Evolutionary conservation across 2,797 vertebrate genomes (phyloP), one percentile per base, ranked within the genome.

Genomic region (Gorsachius magnificus): DNA sequence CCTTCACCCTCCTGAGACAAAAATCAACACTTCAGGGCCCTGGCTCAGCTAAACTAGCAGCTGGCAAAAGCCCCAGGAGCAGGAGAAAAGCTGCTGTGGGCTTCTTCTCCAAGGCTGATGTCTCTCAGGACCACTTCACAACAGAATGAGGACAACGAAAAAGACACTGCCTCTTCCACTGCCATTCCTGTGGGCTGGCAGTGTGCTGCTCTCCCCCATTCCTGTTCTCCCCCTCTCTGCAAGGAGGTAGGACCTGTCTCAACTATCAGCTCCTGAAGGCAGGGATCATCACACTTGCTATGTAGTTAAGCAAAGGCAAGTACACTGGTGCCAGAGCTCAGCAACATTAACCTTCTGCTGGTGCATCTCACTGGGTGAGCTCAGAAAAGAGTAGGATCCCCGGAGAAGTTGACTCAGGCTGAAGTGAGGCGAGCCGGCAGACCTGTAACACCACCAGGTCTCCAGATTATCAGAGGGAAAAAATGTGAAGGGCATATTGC

Each of bases 401-500:
- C 5, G 20, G 43, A 35, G 35, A 81, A 68, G 48, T 1, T 58
- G 68, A 95, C 81, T 90, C 83, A 90, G 24, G 50, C 2, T 24
- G 20, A 83, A 35, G 11, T 24, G 58, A 95, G 68, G 60, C 10
- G 28, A 95, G 71, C 54, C 5, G 3, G 50, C 24, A 6, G 81
- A 82, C 77, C 90, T 76, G 69, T 54, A 93, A 80, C 72, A 58
- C 63, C 87, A 87, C 16, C 50, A 83, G 29, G 35, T 36, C 66
- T 74, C 63, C 50, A 25, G 35, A 41, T 58, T 86, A 87, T 61
- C 93, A 93, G 78, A 85, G 36, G 75, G 36, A 60, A 84, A 92
- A 92, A 83, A 90, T 41, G 45, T 21, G 41, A 92, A 83, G 93
- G 41, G 71, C 48, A 11, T 46, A 69, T 95, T 95, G 86, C 87